phyloP scores from a whole-genome alignment of 2,113 vertebrate species.

The human (Homo sapiens) region GRCh38 chr7:133939501-133940000 shows the following conservation, averaged over 20 bases:
- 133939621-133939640: not conserved
- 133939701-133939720: not conserved
- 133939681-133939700: not conserved
- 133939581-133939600: not conserved
- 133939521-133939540: not conserved
- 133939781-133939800: not conserved
- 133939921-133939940: not conserved
- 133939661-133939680: not conserved
- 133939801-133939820: not conserved
- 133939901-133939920: not conserved
- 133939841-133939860: not conserved
- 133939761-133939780: not conserved
- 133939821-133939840: not conserved
- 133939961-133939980: not conserved
- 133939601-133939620: not conserved
- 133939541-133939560: not conserved
- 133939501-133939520: not conserved
- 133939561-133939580: not conserved
- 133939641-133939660: not conserved
- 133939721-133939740: not conserved
- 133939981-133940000: not conserved
- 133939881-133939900: not conserved
- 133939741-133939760: not conserved
- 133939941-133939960: slow-evolving; percentile 29
- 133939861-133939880: not conserved